Base-by-base conservation (phyloP, 2,888 invertebrate genomes). In the Heliconius aoede region DNA sequence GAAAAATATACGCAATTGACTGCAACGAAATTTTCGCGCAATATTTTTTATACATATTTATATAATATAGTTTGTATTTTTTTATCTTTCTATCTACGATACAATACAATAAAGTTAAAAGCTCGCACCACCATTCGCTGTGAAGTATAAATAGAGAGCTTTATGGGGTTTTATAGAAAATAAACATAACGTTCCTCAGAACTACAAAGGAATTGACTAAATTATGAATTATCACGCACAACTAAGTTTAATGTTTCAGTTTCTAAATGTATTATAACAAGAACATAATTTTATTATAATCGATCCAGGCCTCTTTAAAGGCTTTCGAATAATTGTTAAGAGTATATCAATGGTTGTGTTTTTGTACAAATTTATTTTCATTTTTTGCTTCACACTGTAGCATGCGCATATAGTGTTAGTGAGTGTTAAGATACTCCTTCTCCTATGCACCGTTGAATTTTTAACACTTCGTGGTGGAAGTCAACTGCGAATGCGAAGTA, bases 161-260 rank as follows among this genome's bases (percentile, higher is more conserved):
- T 69, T 69, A 55, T 32, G 26, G 46, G 30, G n/a, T 32, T 69
- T 55, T 55, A 69, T 32, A 69, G 69, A 69, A 69, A 32, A 69
- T 24, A n/a, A 55, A 62, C 28, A 32, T 55, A 24, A 62, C 51
- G 60, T 24, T 61, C 62, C 24, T 64, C 36, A 75, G 51, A 69
- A 61, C 62, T 30, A 30, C 71, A 28, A 71, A 75, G 46, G 71
- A 28, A 75, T 61, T 51, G 62, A 24, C 30, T 51, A 69, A 55
- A 75, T 71, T 71, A 58, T 55, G 62, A 75, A 68, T 68, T 61
- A 74, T 74, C 74, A 74, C 74, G 74, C 46, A 68, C 30, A 24
- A 28, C n/a, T 68, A 11, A 32, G 36, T 21, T 55, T 74, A 46
- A 60, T 40, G 3, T 60, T 72, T 9, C n/a, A n/a, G 18, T n/a